These are phyloP conservation scores for Ictidomys tridecemlineatus DNA, from an alignment of 2,113 vertebrate species.

Conservation along the genomic window DNA sequence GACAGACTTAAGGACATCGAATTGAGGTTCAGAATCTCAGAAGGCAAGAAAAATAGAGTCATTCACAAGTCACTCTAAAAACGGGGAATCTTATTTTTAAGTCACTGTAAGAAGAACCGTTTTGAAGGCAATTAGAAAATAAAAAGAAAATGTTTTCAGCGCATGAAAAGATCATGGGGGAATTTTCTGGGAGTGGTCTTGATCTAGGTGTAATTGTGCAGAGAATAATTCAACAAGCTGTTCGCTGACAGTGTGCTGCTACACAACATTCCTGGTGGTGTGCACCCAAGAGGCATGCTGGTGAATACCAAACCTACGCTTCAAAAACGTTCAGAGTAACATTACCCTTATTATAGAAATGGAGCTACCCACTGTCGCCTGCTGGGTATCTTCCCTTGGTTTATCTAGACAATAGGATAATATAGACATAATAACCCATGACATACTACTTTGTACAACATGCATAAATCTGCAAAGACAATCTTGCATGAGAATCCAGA, in stretches of 20 bases:
- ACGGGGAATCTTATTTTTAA: neutral
- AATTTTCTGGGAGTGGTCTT: neutral
- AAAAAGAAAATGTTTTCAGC: neutral
- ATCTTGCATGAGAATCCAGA: conserved; percentile 21
- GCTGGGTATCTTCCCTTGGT: neutral
- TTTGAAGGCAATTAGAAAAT: neutral
- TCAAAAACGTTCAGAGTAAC: neutral
- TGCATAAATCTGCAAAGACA: conserved; percentile 44
- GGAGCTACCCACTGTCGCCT: neutral
- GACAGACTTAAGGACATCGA: neutral
- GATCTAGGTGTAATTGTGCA: neutral
- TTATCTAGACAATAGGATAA: conserved; percentile 28
- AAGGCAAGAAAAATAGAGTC: conserved; percentile 20
- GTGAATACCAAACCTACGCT: neutral
- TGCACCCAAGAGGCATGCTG: neutral
- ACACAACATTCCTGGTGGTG: neutral
- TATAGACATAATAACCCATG: conserved; percentile 2
- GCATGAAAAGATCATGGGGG: neutral
- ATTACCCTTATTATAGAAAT: conserved; percentile 26
- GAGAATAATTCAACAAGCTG: neutral
- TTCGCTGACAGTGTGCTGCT: neutral
- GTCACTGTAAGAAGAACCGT: neutral
- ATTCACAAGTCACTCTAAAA: neutral
- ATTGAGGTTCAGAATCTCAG: neutral
- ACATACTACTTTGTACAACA: neutral